Evolutionary conservation across 2,797 vertebrate species (phyloP).

Genomic region (Bryconaethiops microstoma): DNA sequence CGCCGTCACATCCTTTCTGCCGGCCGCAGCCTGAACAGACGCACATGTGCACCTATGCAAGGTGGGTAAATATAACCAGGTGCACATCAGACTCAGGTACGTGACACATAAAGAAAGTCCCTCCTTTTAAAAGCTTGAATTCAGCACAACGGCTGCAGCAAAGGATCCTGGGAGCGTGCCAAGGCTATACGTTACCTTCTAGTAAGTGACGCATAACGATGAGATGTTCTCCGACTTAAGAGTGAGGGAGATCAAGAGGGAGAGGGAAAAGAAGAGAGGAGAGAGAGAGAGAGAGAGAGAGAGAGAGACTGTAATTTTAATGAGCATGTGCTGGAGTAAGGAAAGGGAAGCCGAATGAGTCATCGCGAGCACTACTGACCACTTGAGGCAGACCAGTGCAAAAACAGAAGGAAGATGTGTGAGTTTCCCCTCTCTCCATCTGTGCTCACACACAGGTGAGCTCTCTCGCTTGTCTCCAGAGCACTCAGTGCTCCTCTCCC

Average conservation of each 20-base stretch:
- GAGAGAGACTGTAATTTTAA: conserved; percentile 14
- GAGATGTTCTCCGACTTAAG: conserved; percentile 16
- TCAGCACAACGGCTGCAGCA: conserved; percentile 8
- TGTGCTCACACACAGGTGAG: conserved; percentile 34
- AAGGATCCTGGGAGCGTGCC: conserved; percentile 22
- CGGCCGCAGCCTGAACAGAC: background rate
- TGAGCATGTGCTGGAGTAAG: conserved; percentile 17
- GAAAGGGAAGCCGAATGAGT: background rate
- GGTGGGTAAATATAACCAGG: background rate
- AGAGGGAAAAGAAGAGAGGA: background rate
- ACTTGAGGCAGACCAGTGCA: background rate
- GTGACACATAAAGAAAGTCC: conserved; percentile 11
- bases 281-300: background rate
- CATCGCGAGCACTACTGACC: background rate
- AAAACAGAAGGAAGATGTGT: conserved; percentile 35
- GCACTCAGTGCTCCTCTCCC: conserved; percentile 35
- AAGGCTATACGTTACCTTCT: conserved; percentile 29
- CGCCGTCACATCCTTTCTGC: conserved; percentile 11
- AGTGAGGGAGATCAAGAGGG: background rate
- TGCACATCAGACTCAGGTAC: conserved; percentile 12
- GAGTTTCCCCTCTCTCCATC: background rate
- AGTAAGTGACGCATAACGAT: conserved; percentile 26
- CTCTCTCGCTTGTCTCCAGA: conserved; percentile 33
- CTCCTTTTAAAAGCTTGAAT: background rate
- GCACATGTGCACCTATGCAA: background rate